Evolutionary conservation across 2,797 vertebrate species (phyloP).

Genomic region (Channallabes apus): DNA sequence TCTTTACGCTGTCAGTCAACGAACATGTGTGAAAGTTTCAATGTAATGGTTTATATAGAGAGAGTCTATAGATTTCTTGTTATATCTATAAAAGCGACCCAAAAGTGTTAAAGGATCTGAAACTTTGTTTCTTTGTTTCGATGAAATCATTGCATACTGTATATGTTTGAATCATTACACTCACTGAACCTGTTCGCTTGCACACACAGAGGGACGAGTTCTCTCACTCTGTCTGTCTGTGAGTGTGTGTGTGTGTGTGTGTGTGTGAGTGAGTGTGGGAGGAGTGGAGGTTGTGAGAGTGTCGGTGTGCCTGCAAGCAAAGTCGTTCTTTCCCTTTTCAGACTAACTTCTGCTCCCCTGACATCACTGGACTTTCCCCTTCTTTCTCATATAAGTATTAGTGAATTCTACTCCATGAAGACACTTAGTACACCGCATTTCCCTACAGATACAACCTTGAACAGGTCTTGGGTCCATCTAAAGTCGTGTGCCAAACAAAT

Average conservation of each 20-base stretch:
- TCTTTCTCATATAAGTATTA: conserved; percentile 72
- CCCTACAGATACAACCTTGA: not conserved
- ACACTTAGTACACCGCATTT: conserved; percentile 10
- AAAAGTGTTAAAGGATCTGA: not conserved
- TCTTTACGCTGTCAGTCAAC: not conserved
- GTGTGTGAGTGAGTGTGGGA: conserved; percentile 33
- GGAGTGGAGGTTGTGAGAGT: conserved; percentile 35
- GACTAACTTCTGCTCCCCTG: conserved; percentile 60
- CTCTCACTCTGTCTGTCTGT: not conserved
- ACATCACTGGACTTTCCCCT: conserved; percentile 80
- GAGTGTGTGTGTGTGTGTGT: conserved; percentile 10
- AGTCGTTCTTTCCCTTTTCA: conserved; percentile 62
- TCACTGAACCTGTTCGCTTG: conserved; percentile 13
- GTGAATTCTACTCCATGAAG: conserved; percentile 19
- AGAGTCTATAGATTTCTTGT: not conserved
- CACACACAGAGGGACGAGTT: not conserved
- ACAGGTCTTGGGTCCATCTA: not conserved
- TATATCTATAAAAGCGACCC: no score
- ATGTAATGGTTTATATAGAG: not conserved
- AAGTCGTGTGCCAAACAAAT: not conserved
- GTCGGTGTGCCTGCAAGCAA: conserved; percentile 29
- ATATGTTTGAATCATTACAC: conserved; percentile 4
- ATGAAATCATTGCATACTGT: not conserved
- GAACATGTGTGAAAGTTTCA: not conserved
- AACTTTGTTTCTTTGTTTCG: not conserved